These are phyloP conservation scores for Zalophus californianus DNA, from an alignment of 2,797 vertebrate genomes.

Conservation along the genomic window DNA sequence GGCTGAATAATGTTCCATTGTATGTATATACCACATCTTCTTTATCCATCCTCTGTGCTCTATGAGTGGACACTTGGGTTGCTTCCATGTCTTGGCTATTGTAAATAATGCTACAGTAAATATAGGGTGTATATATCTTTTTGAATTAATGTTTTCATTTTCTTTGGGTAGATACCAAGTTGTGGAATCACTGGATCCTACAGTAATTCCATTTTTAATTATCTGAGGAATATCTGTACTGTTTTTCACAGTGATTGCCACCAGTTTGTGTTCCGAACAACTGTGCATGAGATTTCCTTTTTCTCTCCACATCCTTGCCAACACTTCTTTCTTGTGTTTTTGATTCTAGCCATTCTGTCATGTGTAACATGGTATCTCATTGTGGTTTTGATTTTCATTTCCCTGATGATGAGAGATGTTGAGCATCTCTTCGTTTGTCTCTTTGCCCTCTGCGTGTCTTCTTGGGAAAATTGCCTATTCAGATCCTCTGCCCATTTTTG, in stretches of 20 bases:
- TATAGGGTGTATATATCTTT: neutral
- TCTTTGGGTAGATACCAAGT: neutral
- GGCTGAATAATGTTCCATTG: neutral
- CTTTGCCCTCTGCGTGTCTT: neutral
- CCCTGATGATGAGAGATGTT: neutral
- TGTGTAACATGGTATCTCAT: neutral
- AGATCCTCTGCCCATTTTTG: neutral
- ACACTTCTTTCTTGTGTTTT: neutral
- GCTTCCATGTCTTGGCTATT: neutral
- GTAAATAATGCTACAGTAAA: neutral
- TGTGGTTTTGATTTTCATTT: neutral
- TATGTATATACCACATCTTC: neutral
- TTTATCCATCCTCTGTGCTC: neutral
- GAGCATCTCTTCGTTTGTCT: neutral
- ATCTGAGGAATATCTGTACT: neutral
- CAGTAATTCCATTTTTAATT: neutral
- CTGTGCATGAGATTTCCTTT: neutral
- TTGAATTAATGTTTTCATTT: neutral
- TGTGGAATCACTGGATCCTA: neutral
- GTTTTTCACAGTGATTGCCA: neutral
- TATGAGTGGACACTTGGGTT: neutral
- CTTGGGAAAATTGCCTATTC: neutral
- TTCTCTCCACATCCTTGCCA: neutral
- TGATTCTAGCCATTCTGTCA: neutral
- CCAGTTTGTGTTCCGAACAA: neutral